Base-by-base conservation (phyloP, 2,113 vertebrate species). In the Panurus biarmicus region DNA sequence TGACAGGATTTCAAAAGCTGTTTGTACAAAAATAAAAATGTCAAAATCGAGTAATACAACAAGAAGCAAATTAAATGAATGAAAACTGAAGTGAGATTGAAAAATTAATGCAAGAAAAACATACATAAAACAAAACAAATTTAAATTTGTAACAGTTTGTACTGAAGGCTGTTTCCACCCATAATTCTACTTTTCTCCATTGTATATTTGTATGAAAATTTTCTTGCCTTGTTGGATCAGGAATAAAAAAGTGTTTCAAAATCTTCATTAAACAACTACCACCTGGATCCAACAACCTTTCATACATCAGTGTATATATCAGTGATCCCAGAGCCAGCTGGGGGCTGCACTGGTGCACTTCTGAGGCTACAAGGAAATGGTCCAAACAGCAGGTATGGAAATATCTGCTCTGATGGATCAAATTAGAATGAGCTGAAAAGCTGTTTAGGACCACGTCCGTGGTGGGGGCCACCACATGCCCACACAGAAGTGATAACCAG, bases 1-100 rank as follows among this genome's bases (percentile, higher is more conserved):
- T 99, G 99, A 97, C 99, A 99, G 98, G 99, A 99, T 99, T 99
- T 99, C 99, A 99, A 99, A 99, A 99, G 99, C 99, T 99, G 99
- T 98, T 98, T 98, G 97, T 98, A 98, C 97, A 98, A 98, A 98
- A 98, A 98, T 98, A 98, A 98, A 97, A 97, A 98, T 97, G 98
- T 98, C 98, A 98, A 98, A 98, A 97, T 98, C 85, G 97, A 97
- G 97, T 97, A 97, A 98, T 97, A 98, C 97, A 98, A 97, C 93
- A 97, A 94, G 96, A 98, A 98, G 95, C 97, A 98, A 98, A 98
- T 97, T 97, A 99, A 99, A 98, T 97, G 98, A 98, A 99, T 98
- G 96, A 98, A 98, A 97, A 98, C 96, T 97, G 96, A 97, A 97
- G 94, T 95, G 97, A 97, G 70, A 85, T 81, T 95, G 96, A 97